Conservation (phyloP, 2,113 vertebrate species). For the Rhinopomastus cyanomelas region DNA sequence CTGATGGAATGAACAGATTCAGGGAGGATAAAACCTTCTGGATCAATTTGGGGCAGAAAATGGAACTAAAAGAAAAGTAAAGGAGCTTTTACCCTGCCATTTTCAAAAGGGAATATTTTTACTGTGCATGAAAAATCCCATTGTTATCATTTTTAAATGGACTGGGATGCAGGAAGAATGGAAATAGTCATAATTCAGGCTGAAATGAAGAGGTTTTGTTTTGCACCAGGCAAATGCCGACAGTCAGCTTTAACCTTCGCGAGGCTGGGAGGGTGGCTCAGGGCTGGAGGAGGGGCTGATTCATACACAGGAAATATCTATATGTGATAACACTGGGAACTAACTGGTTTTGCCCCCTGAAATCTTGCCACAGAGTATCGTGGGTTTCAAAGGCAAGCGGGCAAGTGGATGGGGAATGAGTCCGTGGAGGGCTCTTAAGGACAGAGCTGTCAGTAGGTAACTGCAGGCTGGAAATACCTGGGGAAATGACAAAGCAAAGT, state of each 20-base stretch:
- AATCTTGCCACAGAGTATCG: neutral
- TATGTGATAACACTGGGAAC: neutral
- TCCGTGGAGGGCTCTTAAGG: neutral
- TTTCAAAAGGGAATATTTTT: neutral
- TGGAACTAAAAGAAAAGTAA: neutral
- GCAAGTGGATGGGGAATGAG: neutral
- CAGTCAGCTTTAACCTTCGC: neutral
- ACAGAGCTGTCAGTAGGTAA: neutral
- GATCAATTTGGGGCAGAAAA: neutral
- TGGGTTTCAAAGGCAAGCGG: neutral
- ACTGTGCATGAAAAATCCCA: neutral
- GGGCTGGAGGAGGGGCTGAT: neutral
- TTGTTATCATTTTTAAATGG: neutral
- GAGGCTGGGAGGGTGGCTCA: neutral
- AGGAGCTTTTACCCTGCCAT: neutral
- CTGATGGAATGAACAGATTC: neutral
- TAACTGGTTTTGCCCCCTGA: neutral
- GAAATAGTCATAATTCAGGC: neutral
- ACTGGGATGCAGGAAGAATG: neutral
- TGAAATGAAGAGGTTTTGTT: conserved; percentile 27
- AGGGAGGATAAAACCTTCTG: neutral
- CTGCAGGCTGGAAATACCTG: neutral
- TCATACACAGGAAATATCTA: neutral
- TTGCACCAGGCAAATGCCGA: neutral
- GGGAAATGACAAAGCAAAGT: neutral